These are phyloP conservation scores for Phaonia tiefii DNA, from an alignment of 2,888 invertebrate genomes.

Conservation along the genomic window DNA sequence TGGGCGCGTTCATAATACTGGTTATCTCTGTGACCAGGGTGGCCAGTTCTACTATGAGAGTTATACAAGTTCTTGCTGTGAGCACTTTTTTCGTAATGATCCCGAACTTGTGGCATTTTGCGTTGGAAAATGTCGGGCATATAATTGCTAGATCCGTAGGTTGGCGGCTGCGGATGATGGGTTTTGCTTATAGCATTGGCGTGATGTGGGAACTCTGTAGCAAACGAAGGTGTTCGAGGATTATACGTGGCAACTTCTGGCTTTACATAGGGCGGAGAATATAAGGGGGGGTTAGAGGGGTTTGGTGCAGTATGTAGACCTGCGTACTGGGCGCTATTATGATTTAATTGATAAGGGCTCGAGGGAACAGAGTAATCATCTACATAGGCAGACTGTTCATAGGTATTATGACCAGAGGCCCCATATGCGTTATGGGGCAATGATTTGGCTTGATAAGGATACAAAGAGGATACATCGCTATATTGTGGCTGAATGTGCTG, in stretches of 20 bases:
- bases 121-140: background rate
- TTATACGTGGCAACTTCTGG: slow-evolving; percentile 1
- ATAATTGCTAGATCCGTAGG: background rate
- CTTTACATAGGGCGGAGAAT: slow-evolving; percentile 29
- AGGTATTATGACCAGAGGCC: slow-evolving; percentile 21
- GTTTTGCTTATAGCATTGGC: background rate
- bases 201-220: background rate
- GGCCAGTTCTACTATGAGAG: too few relatives aligned
- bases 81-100: background rate
- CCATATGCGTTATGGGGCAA: slow-evolving; percentile 48
- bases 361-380: slow-evolving; percentile 33
- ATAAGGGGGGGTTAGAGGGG: background rate
- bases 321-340: background rate
- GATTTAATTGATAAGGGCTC: slow-evolving; percentile 33
- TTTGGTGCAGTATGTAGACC: slow-evolving; percentile 14
- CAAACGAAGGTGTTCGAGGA: background rate
- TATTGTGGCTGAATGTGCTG: too few relatives aligned
- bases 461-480: too few relatives aligned
- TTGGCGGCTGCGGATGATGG: too few relatives aligned
- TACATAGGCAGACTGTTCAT: slow-evolving; percentile 33
- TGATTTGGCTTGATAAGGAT: slow-evolving; percentile 24
- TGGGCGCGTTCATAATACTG: too few relatives aligned
- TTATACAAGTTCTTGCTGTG: background rate
- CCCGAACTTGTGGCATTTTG: background rate
- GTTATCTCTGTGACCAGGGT: too few relatives aligned